Base-by-base conservation (phyloP, 35 echinoderm and acorn worm genomes). In the Diadema setosum region DNA sequence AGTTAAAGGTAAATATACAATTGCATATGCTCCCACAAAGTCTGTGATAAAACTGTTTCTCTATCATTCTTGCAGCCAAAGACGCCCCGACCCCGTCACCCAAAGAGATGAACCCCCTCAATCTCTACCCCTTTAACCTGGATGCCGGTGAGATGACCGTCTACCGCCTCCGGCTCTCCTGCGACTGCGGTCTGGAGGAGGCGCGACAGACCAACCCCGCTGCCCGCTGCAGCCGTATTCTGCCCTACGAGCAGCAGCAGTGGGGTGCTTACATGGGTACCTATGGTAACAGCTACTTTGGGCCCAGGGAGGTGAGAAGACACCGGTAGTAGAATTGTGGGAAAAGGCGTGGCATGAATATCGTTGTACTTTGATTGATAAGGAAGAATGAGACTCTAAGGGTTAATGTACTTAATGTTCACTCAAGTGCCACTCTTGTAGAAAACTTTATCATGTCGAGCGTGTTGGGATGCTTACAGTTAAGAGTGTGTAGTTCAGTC, bases 41-140 rank as follows among this genome's bases (percentile, higher is more conserved):
- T 43, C 14, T 43, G 16, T 43, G 18, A 16, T 40, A 39, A 41
- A 41, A 43, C 27, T 21, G 3, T 27, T 35, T 84, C 41, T 3
- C 59, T 24, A 18, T 35, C 7, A 17, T 35, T 33, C 70, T 31
- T 44, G 9, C 36, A 46, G 32, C 76, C 4, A 9, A 11, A 44
- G 3, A 45, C 29, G 11, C 36, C 3, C 36, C 12, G 48, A 34
- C 67, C n/a, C 36, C 56, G 86, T 78, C 52, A 70, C 36, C 60
- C 7, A 61, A 39, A 14, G 81, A 92, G 17, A 45, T 44, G 5
- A 84, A 94, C 37, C 96, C 88, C n/a, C 81, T 94, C 2, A 84
- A 98, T 59, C 65, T 94, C 85, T 91, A 98, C 46, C 96, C 96
- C 15, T 98, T 98, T 86, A 98, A 98, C 63, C 26, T 94, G 3